A percentile compares a stretch with the other conserved stretches of the same genome.
Evolutionary conservation across 2,888 invertebrate species (phyloP).

Genomic region (Vanessa cardui): DNA sequence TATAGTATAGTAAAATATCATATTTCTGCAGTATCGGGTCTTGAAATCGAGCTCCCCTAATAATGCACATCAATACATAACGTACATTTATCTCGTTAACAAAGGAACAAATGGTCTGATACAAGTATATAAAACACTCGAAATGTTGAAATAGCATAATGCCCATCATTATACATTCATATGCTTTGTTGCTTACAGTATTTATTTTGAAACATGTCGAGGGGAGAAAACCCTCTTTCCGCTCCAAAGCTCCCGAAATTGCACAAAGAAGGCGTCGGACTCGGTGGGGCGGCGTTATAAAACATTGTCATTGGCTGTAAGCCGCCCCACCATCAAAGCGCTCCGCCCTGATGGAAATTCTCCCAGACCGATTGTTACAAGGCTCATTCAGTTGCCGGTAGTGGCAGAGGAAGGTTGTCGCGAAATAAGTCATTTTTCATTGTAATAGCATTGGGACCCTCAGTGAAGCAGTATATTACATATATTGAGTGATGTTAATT

Average conservation of each 20-base stretch:
- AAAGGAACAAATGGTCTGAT: conserved; percentile 77
- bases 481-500: conserved; percentile 62
- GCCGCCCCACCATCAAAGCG: conserved; percentile 63
- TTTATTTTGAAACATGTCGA: conserved; percentile 79
- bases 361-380: conserved; percentile 50
- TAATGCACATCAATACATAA: conserved; percentile 61
- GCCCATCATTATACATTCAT: conserved; percentile 82
- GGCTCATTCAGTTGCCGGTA: conserved; percentile 62
- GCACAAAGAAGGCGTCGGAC: conserved; percentile 66
- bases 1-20: conserved; percentile 71
- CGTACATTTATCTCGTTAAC: conserved; percentile 67
- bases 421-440: conserved; percentile 23
- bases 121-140: conserved; percentile 80
- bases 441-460: neutral
- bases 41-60: conserved; percentile 71
- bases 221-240: conserved; percentile 78
- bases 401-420: conserved; percentile 55
- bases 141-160: conserved; percentile 77
- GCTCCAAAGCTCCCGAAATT: conserved; percentile 78
- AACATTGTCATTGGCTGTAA: conserved; percentile 59
- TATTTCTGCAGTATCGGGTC: conserved; percentile 72
- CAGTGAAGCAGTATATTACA: conserved; percentile 50
- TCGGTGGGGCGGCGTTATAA: conserved; percentile 53
- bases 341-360: conserved; percentile 73
- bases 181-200: conserved; percentile 81